Percentiles rank a stretch among this genome's conserved stretches.
phyloP scores from a whole-genome alignment of 2,113 vertebrate species.

The Ctenodactylus gundi region DNA sequence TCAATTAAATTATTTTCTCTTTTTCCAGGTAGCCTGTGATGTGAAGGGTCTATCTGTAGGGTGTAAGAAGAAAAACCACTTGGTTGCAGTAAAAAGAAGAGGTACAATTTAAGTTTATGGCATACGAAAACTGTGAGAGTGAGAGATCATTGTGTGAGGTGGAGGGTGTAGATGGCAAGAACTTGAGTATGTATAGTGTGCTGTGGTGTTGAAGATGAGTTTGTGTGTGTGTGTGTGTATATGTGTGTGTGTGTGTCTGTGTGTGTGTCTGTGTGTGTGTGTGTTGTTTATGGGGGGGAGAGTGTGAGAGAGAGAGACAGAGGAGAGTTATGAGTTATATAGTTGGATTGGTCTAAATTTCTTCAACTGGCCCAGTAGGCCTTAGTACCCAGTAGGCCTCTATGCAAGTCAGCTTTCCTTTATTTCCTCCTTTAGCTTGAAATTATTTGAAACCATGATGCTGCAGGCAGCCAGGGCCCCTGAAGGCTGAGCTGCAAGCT shows the following conservation, averaged over 20 bases:
- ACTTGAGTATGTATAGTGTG: background rate
- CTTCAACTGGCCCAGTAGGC: too few species aligned
- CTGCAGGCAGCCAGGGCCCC: background rate
- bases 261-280: background rate
- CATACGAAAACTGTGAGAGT: background rate
- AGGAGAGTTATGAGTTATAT: too few species aligned
- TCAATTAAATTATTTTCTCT: background rate
- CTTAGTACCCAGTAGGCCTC: background rate
- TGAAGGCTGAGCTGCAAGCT: background rate
- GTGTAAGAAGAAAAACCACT: background rate
- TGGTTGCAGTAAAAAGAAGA: conserved; percentile 3
- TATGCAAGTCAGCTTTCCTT: background rate
- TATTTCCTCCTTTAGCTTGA: background rate
- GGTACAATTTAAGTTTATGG: background rate
- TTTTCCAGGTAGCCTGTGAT: background rate
- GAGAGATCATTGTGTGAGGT: background rate
- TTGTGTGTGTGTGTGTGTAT: too few species aligned
- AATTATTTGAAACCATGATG: background rate
- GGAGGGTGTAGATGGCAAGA: background rate
- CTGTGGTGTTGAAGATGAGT: background rate
- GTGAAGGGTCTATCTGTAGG: background rate
- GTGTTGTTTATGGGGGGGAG: too few species aligned
- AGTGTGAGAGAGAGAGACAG: fast-evolving
- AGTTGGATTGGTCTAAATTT: too few species aligned
- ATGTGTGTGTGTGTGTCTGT: too few species aligned